Evolutionary conservation across 2,888 invertebrate species (phyloP).

Genomic region (Lamellibrachia satsuma): DNA sequence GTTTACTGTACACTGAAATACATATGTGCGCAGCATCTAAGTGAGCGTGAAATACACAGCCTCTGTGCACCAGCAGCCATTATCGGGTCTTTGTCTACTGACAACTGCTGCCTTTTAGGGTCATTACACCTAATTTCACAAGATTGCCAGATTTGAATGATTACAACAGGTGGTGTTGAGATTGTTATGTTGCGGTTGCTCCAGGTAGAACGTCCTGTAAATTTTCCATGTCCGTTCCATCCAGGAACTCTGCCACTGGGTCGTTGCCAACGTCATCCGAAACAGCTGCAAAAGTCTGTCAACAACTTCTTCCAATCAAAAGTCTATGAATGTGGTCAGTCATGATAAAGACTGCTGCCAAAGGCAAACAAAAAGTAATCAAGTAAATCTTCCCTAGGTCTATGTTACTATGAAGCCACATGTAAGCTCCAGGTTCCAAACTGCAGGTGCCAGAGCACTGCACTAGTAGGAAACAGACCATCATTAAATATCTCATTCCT

Average conservation of each 20-base stretch:
- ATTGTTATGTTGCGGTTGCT: neutral
- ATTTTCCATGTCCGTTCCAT: too few relatives aligned
- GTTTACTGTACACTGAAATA: neutral
- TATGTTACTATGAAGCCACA: neutral
- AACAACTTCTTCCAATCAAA: neutral
- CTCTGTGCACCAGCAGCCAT: neutral
- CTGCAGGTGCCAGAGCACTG: neutral
- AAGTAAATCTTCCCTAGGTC: neutral
- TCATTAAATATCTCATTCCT: neutral
- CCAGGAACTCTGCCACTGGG: neutral
- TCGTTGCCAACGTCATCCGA: neutral
- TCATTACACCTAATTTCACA: neutral
- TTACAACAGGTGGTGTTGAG: neutral
- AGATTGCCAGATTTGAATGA: neutral
- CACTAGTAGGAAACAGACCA: neutral
- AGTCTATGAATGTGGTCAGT: slow-evolving; percentile 4
- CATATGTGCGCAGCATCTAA: neutral
- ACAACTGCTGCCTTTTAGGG: neutral
- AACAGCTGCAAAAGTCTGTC: neutral
- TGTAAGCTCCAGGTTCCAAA: neutral
- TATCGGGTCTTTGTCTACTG: neutral
- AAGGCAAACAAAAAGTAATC: neutral
- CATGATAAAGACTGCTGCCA: neutral
- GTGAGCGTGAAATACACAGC: neutral
- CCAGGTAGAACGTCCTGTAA: neutral